Evolutionary conservation across 1,140 invertebrate species (phyloP).

Genomic region (Archegozetes longisetosus): DNA sequence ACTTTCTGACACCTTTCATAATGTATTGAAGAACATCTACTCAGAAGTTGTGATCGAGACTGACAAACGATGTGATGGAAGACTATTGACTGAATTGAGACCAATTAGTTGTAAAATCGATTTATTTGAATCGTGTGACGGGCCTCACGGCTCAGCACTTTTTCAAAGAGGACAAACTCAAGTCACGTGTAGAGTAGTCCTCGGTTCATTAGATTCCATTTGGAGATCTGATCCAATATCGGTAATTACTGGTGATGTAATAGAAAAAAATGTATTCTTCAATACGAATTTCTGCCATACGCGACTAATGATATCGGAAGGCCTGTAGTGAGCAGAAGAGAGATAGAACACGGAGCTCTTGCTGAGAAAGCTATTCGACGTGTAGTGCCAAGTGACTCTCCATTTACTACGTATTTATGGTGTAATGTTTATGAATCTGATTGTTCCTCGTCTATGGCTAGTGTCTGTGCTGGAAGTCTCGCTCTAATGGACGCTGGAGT

Average conservation of each 20-base stretch:
- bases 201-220: slow-evolving; percentile 82
- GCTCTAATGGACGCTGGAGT: slow-evolving; percentile 93
- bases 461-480: slow-evolving; percentile 83
- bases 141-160: slow-evolving; percentile 86
- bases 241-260: slow-evolving; percentile 67
- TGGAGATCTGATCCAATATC: slow-evolving; percentile 76
- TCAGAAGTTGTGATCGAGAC: slow-evolving; percentile 42
- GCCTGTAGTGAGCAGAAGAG: slow-evolving; percentile 50
- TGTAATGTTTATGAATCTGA: slow-evolving; percentile 44
- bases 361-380: slow-evolving; percentile 76
- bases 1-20: slow-evolving; percentile 44
- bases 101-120: slow-evolving; percentile 67
- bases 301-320: slow-evolving; percentile 82
- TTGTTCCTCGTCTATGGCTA: slow-evolving; percentile 90
- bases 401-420: slow-evolving; percentile 77
- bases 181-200: slow-evolving; percentile 83
- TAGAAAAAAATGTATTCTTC: slow-evolving; percentile 92
- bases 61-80: slow-evolving; percentile 67
- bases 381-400: slow-evolving; percentile 62
- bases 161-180: slow-evolving; percentile 97
- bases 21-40: slow-evolving; percentile 45
- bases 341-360: slow-evolving; percentile 80
- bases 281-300: slow-evolving; percentile 96
- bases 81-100: slow-evolving; percentile 53
- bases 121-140: slow-evolving; percentile 65